Percentiles rank a stretch among this genome's conserved stretches.
These are phyloP conservation scores for Leptoclinus maculatus DNA, from an alignment of 2,797 vertebrate genomes.

Conservation along the genomic window DNA sequence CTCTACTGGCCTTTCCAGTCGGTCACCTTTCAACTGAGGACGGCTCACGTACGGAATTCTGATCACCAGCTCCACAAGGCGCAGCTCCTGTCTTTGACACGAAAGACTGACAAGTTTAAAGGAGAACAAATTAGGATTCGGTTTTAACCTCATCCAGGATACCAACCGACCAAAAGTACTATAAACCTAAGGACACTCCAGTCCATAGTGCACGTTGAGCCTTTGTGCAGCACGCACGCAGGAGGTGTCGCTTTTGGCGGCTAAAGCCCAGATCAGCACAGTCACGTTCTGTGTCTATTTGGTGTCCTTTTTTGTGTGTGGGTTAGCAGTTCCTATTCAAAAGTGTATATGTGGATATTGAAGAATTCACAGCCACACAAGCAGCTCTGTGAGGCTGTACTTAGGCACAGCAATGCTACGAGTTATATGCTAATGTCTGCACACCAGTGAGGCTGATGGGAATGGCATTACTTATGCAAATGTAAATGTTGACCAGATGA, in stretches of 20 bases:
- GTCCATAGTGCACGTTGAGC: not conserved
- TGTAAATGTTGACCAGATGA: not conserved
- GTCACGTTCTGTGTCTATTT: not conserved
- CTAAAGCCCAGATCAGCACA: not conserved
- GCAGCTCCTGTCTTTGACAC: not conserved
- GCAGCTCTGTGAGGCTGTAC: not conserved
- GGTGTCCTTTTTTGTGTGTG: not conserved
- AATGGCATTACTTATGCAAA: not conserved
- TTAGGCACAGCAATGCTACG: not conserved
- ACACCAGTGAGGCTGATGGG: not conserved
- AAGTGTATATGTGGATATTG: not conserved
- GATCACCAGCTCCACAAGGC: constrained; percentile 4
- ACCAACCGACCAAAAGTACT: not conserved
- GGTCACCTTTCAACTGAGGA: not conserved
- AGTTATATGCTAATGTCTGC: not conserved
- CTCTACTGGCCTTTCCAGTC: constrained; percentile 18
- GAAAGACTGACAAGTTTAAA: no score
- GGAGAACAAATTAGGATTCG: no score
- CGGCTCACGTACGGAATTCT: constrained; percentile 14
- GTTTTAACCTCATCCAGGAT: not conserved
- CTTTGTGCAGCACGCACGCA: not conserved
- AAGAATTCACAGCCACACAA: not conserved
- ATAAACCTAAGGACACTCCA: not conserved
- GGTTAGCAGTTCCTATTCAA: not conserved
- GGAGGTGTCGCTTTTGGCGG: not conserved